phyloP scores from a whole-genome alignment of 2,888 invertebrate species.

The Aspidiotus rigidus region DNA sequence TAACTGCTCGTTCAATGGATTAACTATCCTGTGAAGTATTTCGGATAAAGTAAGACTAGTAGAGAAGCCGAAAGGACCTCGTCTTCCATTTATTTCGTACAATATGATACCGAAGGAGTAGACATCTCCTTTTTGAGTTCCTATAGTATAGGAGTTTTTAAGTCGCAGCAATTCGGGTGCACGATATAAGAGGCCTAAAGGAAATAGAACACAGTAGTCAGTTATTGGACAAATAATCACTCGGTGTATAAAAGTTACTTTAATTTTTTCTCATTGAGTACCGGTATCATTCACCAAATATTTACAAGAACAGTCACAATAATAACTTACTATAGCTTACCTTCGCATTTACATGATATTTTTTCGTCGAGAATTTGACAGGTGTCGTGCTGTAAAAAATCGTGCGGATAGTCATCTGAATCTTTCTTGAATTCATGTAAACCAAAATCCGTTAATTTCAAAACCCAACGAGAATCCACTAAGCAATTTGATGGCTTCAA shows the following conservation, averaged over 20 bases:
- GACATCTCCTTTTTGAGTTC: slow-evolving; percentile 66
- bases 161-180: slow-evolving; percentile 67
- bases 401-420: slow-evolving; percentile 50
- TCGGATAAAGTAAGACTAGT: slow-evolving; percentile 58
- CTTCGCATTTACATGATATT: slow-evolving; percentile 58
- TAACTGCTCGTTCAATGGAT: slow-evolving; percentile 46
- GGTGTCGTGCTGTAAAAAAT: slow-evolving; percentile 40
- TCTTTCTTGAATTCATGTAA: slow-evolving; percentile 74
- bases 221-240: neutral
- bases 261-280: no score
- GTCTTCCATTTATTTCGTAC: slow-evolving; percentile 76
- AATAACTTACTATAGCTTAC: slow-evolving; percentile 46
- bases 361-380: slow-evolving; percentile 46
- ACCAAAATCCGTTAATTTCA: slow-evolving; percentile 86
- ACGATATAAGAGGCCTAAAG: slow-evolving; percentile 63
- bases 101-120: slow-evolving; percentile 81
- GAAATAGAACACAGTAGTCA: neutral
- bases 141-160: slow-evolving; percentile 44
- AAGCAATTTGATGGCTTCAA: slow-evolving; percentile 84
- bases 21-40: slow-evolving; percentile 53
- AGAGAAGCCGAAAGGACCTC: slow-evolving; percentile 70
- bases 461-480: slow-evolving; percentile 90
- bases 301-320: no score
- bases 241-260: neutral
- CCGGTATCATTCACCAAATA: no score